Evolutionary conservation across 2,797 vertebrate species (phyloP).

Genomic region (Coregonus sp.): DNA sequence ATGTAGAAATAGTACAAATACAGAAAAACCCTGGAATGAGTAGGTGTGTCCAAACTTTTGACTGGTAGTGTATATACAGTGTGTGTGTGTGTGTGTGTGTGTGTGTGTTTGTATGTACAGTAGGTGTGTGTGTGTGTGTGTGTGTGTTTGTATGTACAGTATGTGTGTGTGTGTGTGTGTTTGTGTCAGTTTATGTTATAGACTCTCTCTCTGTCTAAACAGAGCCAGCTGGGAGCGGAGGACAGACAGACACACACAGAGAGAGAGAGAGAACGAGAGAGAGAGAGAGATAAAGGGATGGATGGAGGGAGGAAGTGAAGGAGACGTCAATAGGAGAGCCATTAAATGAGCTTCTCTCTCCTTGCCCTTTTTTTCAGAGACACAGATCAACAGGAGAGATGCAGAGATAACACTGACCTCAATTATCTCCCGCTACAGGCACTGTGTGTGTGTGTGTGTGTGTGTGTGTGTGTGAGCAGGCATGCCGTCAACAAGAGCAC

Average conservation of each 20-base stretch:
- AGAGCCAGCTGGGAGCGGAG: too few species aligned
- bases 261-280: too few species aligned
- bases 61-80: too few species aligned
- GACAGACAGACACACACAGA: too few species aligned
- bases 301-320: not conserved
- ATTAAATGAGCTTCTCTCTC: not conserved
- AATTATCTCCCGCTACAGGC: not conserved
- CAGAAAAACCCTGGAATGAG: too few species aligned
- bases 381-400: not conserved
- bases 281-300: not conserved
- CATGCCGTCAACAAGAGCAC: not conserved
- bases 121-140: not conserved
- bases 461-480: not conserved
- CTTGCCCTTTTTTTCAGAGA: not conserved
- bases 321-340: not conserved
- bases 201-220: not conserved
- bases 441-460: not conserved
- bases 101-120: not conserved
- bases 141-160: not conserved
- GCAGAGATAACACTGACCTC: not conserved
- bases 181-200: constrained; percentile 9
- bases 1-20: too few species aligned
- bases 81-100: constrained; percentile 4
- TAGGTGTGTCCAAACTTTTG: too few species aligned
- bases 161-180: not conserved